These are phyloP conservation scores for Baronia brevicornis DNA, from an alignment of 2,888 invertebrate genomes.

Conservation along the genomic window DNA sequence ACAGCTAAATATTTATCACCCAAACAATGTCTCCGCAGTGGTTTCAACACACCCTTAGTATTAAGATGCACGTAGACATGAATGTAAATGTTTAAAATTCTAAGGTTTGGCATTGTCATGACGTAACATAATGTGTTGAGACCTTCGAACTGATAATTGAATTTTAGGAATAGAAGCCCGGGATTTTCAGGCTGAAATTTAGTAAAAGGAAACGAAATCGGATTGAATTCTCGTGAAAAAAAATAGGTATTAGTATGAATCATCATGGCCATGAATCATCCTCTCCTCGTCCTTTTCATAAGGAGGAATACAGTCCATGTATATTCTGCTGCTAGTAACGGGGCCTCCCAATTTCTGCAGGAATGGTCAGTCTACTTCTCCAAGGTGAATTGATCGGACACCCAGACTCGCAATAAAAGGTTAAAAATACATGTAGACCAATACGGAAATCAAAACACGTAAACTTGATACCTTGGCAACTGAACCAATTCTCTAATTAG, in stretches of 20 bases:
- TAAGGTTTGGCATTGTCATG: constrained; percentile 54
- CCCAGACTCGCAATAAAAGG: too few species aligned
- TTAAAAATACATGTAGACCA: too few species aligned
- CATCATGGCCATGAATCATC: too few species aligned
- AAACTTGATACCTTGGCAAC: too few species aligned
- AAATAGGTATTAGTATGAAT: constrained; percentile 1
- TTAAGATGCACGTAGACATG: constrained; percentile 41
- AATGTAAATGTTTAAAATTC: constrained; percentile 41
- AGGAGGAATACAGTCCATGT: too few species aligned
- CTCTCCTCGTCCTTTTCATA: too few species aligned
- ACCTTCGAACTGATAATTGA: constrained; percentile 45
- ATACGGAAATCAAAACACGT: too few species aligned
- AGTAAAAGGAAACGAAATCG: neutral
- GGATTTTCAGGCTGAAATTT: constrained; percentile 46
- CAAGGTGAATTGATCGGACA: too few species aligned
- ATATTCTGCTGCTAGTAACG: too few species aligned
- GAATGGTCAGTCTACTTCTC: too few species aligned
- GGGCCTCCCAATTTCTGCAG: too few species aligned
- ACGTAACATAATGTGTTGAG: constrained; percentile 49
- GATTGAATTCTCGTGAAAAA: neutral
- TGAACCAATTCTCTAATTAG: too few species aligned
- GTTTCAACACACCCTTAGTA: constrained; percentile 43
- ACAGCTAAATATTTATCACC: constrained; percentile 41
- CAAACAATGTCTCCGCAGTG: constrained; percentile 41
- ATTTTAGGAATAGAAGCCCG: constrained; percentile 38